Evolutionary conservation across 2,797 vertebrate species (phyloP).

Genomic region (Diplodus sargus): DNA sequence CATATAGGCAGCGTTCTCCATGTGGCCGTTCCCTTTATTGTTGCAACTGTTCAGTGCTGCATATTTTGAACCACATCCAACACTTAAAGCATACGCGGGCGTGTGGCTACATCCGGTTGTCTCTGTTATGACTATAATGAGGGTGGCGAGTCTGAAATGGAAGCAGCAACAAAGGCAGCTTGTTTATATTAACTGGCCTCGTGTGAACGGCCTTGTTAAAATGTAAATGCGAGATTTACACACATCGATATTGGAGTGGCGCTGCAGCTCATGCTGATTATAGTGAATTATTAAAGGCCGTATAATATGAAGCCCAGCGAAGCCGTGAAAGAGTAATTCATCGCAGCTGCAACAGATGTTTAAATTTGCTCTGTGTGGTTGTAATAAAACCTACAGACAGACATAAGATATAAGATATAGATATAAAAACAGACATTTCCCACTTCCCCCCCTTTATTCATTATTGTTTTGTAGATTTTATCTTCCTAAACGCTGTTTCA

Average conservation of each 20-base stretch:
- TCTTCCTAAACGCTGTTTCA: neutral
- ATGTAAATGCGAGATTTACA: constrained; percentile 55
- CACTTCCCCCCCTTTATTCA: neutral
- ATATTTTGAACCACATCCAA: constrained; percentile 40
- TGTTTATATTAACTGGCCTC: constrained; percentile 46
- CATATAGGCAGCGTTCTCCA: constrained; percentile 25
- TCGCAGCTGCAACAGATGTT: constrained; percentile 46
- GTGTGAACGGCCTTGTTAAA: constrained; percentile 58
- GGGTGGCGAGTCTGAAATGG: constrained; percentile 27
- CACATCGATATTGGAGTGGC: constrained; percentile 21
- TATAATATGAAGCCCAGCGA: constrained; percentile 39
- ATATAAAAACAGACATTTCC: too few species aligned
- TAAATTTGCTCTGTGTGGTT: constrained; percentile 28
- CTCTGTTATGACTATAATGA: constrained; percentile 39
- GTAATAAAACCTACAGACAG: constrained; percentile 24
- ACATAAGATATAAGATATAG: neutral
- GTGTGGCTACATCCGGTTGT: constrained; percentile 50
- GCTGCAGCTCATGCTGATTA: constrained; percentile 46
- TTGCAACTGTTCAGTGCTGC: constrained; percentile 26
- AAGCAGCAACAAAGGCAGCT: constrained; percentile 31
- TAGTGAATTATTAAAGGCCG: constrained; percentile 49
- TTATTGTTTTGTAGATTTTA: neutral
- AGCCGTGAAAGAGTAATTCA: constrained; percentile 35
- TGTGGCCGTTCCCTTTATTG: constrained; percentile 27
- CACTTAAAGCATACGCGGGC: constrained; percentile 33